These are phyloP conservation scores for Pararge aegeria DNA, from an alignment of 1,140 invertebrate genomes.

Conservation along the genomic window DNA sequence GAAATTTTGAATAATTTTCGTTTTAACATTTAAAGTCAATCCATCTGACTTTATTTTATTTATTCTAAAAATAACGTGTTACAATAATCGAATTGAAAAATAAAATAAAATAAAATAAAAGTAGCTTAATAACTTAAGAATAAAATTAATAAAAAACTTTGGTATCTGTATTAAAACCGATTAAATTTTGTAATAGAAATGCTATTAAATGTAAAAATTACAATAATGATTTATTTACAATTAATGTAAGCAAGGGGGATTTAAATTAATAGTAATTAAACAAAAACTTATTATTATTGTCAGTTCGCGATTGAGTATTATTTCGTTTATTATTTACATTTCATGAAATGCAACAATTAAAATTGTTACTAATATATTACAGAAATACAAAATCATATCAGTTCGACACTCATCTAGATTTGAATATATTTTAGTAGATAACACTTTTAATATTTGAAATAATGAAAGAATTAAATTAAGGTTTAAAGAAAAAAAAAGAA, in stretches of 20 bases:
- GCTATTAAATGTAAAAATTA: conserved; percentile 64
- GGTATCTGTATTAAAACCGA: conserved; percentile 75
- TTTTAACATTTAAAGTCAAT: conserved; percentile 25
- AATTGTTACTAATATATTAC: conserved; percentile 16
- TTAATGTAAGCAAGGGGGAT: conserved; percentile 50
- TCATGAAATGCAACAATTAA: conserved; percentile 31
- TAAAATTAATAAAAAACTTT: conserved; percentile 77
- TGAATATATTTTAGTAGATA: too few species aligned
- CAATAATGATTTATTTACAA: conserved; percentile 67
- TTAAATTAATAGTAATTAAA: conserved; percentile 63
- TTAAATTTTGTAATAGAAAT: conserved; percentile 72
- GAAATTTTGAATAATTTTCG: conserved; percentile 49
- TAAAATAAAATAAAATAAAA: conserved; percentile 53
- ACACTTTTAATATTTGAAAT: neutral
- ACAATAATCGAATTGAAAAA: conserved; percentile 51
- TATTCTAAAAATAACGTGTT: conserved; percentile 34
- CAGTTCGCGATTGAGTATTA: conserved; percentile 75
- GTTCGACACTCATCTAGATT: neutral
- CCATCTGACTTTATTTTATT: neutral
- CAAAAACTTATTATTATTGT: conserved; percentile 71
- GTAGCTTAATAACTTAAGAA: conserved; percentile 71
- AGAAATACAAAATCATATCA: conserved; percentile 6
- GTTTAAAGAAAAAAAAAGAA: neutral
- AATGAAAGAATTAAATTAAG: neutral
- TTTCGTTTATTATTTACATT: conserved; percentile 67